phyloP scores from a whole-genome alignment of 2,113 vertebrate genomes.

The Periophthalmodon schlosseri region DNA sequence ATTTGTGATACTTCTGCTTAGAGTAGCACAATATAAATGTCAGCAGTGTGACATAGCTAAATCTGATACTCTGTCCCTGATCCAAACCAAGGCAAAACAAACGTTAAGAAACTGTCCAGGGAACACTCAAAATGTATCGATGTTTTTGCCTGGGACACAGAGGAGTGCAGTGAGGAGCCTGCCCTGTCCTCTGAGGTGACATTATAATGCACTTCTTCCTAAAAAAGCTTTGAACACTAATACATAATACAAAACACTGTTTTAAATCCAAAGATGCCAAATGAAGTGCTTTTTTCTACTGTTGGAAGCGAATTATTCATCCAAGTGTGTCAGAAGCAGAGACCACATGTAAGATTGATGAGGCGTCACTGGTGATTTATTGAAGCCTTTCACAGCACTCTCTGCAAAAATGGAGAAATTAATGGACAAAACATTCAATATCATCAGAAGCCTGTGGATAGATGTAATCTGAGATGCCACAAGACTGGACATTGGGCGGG shows the following conservation, averaged over 20 bases:
- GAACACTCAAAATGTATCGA: background rate
- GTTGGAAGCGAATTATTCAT: background rate
- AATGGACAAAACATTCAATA: constrained; percentile 3
- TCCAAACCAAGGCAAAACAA: background rate
- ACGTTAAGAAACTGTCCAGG: background rate
- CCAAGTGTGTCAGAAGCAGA: background rate
- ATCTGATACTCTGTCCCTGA: constrained; percentile 9
- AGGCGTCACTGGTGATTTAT: background rate
- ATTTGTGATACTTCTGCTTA: background rate
- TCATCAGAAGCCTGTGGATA: constrained; percentile 1
- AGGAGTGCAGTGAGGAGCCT: constrained; percentile 8
- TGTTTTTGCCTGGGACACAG: background rate
- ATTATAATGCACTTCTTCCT: constrained; percentile 1
- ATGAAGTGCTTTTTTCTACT: background rate
- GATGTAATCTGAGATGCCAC: constrained; percentile 4
- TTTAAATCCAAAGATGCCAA: constrained; percentile 12
- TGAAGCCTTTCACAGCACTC: background rate
- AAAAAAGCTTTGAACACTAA: background rate
- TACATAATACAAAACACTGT: background rate
- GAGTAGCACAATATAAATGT: constrained; percentile 3
- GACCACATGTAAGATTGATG: background rate
- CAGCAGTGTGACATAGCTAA: background rate
- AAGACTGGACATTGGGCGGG: background rate
- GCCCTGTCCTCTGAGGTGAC: constrained; percentile 11
- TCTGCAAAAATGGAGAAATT: background rate